Base-by-base conservation (phyloP, 2,888 invertebrate species). In the Drosophila diplacantha region DNA sequence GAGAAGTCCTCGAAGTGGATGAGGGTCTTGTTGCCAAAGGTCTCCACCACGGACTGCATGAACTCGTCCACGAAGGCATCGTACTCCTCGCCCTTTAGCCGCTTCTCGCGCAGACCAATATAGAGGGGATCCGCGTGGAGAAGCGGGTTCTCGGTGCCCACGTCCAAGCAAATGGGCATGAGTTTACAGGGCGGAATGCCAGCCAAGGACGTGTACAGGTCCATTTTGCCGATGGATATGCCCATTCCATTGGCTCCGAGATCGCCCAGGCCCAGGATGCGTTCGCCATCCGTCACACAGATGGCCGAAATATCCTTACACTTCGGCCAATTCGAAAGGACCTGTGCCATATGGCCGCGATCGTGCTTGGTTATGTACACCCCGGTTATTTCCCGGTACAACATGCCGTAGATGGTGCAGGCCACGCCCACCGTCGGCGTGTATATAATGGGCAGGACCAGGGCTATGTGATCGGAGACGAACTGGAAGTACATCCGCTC, bases 341-440 rank as follows among this genome's bases (percentile, higher is more conserved):
- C 68, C 3, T 81, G 51, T 1, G 7, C 1, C 16, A 81, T 72
- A 0, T 71, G 66, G 0, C 76, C 73, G 0, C 56, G 63, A 43
- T 81, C 80, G 14, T 53, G 61, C 3, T 64, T 73, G 50, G 59
- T 69, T 2, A 81, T 39, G 89, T 96, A 99, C 12, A 99, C 90
- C 0, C 98, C 98, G 64, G 95, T 91, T 0, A 97, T 96, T 62
- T 95, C 91, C 69, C 94, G 93, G 89, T 93, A 96, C 73, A 98
- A 92, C 66, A 95, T 90, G 6, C 98, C 97, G 87, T 94, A 99
- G 86, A 96, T 94, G 89, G 97, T 96, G 89, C 98, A 99, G 11
- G 97, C 98, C 68, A 93, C 90, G 7, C 98, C 98, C 18, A 99
- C 98, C 0, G 97, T 97, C 0, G 99, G 98, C 0, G 99, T 99